phyloP scores from a whole-genome alignment of 2,888 invertebrate species.

The Tanypteryx hageni region DNA sequence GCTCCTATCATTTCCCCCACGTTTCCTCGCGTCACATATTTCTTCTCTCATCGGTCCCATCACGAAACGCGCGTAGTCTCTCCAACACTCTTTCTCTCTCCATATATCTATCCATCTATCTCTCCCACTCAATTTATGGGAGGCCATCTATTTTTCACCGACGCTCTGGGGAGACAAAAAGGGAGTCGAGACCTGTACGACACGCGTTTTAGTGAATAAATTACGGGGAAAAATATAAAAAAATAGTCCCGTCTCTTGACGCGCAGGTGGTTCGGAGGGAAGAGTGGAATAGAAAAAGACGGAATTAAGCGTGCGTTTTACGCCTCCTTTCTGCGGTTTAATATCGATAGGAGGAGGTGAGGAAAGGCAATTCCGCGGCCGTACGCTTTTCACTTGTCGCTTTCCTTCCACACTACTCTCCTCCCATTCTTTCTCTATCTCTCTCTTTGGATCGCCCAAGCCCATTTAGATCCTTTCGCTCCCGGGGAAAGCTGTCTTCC shows the following conservation, averaged over 20 bases:
- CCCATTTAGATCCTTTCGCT: not conserved
- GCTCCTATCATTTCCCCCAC: constrained; percentile 46
- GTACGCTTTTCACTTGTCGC: not conserved
- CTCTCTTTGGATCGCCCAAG: not conserved
- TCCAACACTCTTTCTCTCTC: not conserved
- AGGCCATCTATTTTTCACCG: constrained; percentile 39
- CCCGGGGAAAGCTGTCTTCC: constrained; percentile 22
- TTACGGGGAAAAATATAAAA: not conserved
- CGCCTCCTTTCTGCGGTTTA: not conserved
- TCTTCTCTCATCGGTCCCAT: constrained; percentile 37
- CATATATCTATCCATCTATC: constrained; percentile 1
- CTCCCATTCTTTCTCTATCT: not conserved
- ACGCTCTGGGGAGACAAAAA: constrained; percentile 35
- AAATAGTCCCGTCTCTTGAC: not conserved
- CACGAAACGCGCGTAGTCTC: constrained; percentile 22
- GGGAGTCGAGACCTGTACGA: not conserved
- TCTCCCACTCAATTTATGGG: constrained; percentile 38
- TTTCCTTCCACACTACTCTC: not conserved
- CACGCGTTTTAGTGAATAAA: not conserved
- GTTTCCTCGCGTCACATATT: constrained; percentile 34
- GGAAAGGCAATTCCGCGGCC: constrained; percentile 13
- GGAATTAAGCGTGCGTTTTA: constrained; percentile 7
- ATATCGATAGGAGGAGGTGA: not conserved
- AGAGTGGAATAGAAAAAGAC: not conserved
- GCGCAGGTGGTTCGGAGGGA: not conserved